Evolutionary conservation across 2,888 invertebrate species (phyloP).

Genomic region (Drosophila eohydei): DNA sequence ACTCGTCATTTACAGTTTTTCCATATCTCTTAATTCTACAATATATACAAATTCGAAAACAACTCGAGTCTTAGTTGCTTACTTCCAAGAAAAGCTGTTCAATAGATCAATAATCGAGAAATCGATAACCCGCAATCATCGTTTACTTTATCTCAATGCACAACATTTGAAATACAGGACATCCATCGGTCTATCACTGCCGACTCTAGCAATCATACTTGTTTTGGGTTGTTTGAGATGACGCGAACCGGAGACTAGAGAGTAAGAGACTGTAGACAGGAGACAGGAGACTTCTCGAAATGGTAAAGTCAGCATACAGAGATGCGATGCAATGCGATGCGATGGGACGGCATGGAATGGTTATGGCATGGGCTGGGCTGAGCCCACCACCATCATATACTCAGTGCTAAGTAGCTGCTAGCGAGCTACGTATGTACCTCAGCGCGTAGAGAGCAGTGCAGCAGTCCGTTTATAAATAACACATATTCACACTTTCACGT

Average conservation of each 20-base stretch:
- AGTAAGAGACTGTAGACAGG: conserved; percentile 19
- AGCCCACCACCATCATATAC: neutral
- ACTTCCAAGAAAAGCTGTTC: no score
- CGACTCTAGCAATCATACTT: conserved; percentile 7
- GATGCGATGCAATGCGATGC: neutral
- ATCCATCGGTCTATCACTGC: neutral
- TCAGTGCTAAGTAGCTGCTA: conserved; percentile 28
- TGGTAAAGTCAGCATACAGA: conserved; percentile 5
- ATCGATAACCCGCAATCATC: neutral
- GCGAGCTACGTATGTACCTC: conserved; percentile 2
- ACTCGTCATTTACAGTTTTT: neutral
- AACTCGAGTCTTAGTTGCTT: no score
- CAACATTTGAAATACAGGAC: neutral
- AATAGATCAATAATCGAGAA: neutral
- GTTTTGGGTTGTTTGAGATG: conserved; percentile 41
- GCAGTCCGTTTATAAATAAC: conserved; percentile 63
- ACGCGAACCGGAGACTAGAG: conserved; percentile 33
- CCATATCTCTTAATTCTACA: no score
- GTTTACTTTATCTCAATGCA: no score
- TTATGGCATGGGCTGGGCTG: conserved; percentile 10
- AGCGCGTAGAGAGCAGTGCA: conserved; percentile 14
- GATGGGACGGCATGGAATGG: neutral
- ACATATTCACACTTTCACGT: conserved; percentile 78
- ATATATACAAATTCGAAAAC: no score
- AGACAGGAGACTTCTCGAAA: conserved; percentile 22